Evolutionary conservation across 2,113 vertebrate species (phyloP).

Genomic region (Zootoca vivipara): DNA sequence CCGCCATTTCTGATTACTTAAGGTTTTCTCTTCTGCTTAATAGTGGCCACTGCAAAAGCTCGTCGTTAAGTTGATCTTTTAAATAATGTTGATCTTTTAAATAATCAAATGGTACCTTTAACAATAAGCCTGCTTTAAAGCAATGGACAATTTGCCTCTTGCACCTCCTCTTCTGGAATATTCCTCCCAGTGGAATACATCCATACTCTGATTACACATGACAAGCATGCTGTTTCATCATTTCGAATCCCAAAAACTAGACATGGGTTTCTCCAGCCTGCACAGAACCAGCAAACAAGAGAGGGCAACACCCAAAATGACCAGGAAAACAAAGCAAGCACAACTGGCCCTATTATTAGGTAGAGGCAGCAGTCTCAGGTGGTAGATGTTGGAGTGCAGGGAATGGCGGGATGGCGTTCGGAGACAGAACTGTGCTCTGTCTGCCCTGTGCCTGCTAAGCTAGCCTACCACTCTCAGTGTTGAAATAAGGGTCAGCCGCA

Average conservation of each 20-base stretch:
- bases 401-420: too few species aligned
- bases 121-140: not conserved
- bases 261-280: not conserved
- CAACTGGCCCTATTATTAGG: too few species aligned
- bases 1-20: not conserved
- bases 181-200: too few species aligned
- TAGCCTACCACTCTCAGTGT: too few species aligned
- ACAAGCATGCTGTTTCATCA: too few species aligned
- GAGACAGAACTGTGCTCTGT: too few species aligned
- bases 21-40: not conserved
- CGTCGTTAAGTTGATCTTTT: not conserved
- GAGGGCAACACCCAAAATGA: not conserved
- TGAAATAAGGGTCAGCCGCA: too few species aligned
- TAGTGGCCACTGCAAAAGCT: not conserved
- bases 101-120: not conserved
- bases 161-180: too few species aligned
- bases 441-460: too few species aligned
- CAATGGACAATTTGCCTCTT: not conserved
- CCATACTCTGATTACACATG: not conserved
- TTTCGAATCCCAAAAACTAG: not conserved
- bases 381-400: too few species aligned
- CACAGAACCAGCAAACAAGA: not conserved
- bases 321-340: not conserved
- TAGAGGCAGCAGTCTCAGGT: too few species aligned
- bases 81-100: not conserved